Base-by-base conservation (phyloP, 2,888 invertebrate species). In the Pardosa pseudoannulata region DNA sequence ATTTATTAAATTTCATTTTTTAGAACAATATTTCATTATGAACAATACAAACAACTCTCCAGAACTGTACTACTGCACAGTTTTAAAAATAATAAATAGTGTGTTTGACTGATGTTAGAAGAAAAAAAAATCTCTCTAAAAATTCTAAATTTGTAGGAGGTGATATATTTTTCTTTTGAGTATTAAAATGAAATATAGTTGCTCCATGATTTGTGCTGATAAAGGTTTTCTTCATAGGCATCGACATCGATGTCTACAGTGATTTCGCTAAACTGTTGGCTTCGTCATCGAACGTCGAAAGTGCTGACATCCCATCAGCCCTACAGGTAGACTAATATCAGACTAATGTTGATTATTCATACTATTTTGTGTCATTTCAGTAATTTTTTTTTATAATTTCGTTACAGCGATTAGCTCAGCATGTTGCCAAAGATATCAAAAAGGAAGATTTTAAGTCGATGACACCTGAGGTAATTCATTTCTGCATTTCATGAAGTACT, bases 401-500 rank as follows among this genome's bases (percentile, higher is more conserved):
- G 16, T 73, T 67, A 0, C 27, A 80, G 80, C 56, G 74, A 16
- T 50, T 82, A 9, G 75, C 75, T 13, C n/a, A 62, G 23, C 41
- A 27, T 27, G 75, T 82, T 36, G 62, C 31, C 29, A 32, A 64
- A 71, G 70, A 82, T n/a, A 75, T 74, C 6, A 96, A n/a, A 92
- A 92, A 0, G 90, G 68, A 80, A 68, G 46, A 50, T 27, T 80
- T 80, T 39, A 50, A 39, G 19, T 65, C 73, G 0, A 68, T 80
- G 80, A 7, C 80, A 28, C 29, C 39, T 9, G 80, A 73, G 41
- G 80, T 80, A 80, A 36, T 5, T 16, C 2, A n/a, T n/a, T n/a
- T n/a, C n/a, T n/a, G n/a, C n/a, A n/a, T n/a, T n/a, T n/a, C n/a
- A n/a, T n/a, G n/a, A n/a, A n/a, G n/a, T n/a, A n/a, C n/a, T n/a